Evolutionary conservation across 2,113 vertebrate genomes (phyloP), one percentile per base, ranked within the genome.

Genomic region (Plectropomus leopardus): DNA sequence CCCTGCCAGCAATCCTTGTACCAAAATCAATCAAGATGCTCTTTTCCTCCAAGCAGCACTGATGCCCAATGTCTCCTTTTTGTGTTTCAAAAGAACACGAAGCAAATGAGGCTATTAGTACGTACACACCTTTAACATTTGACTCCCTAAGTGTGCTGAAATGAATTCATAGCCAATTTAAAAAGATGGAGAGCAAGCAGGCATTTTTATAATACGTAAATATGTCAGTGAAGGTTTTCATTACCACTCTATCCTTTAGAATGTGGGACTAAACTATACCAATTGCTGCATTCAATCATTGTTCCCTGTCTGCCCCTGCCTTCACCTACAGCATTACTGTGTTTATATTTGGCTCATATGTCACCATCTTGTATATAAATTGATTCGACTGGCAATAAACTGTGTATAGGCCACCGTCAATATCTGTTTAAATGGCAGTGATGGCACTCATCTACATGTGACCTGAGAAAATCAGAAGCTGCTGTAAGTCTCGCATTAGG

Each of bases 1-100:
- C 68, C 44, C 44, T 83, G 74, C 71, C 74, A 84, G 68, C 66
- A 71, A 53, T 57, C 42, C 61, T 59, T 68, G 65, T 53, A 68
- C 67, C 51, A 9, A 40, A 63, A 77, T 83, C 32, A 86, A 74
- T 79, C 76, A 69, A 32, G 60, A 67, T 1, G 3, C 40, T 34
- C 26, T 36, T 60, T 47, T 34, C 34, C 59, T 66, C 54, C 32
- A 11, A 14, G 47, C 65, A 48, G 59, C 59, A 57, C 15, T 61
- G 36, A 77, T 36, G 9, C 40, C 45, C 19, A 40, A 28, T 3
- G 61, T 44, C 24, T 32, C 54, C 53, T 36, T 23, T 57, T 47
- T 61, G 26, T 54, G 54, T 70, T 64, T 72, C 63, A 48, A 36
- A 4, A 50, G 14, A 69, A 50, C 47, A 65, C 60, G 58, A 40